Evolutionary conservation across 2,888 invertebrate genomes (phyloP).

Genomic region (Danaus chrysippus): DNA sequence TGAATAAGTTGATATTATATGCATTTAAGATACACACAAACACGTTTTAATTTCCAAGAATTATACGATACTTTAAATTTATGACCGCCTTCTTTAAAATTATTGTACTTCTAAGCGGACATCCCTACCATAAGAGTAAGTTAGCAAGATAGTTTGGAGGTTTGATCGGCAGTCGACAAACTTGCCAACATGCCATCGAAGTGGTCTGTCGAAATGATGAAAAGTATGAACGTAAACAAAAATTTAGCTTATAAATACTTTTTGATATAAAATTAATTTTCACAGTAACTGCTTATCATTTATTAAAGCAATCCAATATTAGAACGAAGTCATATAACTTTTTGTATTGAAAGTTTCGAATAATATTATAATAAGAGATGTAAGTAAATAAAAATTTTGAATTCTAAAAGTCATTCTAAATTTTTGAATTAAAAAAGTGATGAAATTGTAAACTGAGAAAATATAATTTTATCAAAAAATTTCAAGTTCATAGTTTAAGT

Average conservation of each 20-base stretch:
- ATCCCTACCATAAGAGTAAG: slow-evolving; percentile 29
- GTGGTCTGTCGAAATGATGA: slow-evolving; percentile 28
- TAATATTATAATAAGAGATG: no score
- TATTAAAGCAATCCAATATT: no score
- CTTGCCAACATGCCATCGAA: slow-evolving; percentile 41
- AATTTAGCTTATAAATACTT: slow-evolving; percentile 7
- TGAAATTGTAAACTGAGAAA: neutral
- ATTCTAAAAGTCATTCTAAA: no score
- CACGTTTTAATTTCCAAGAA: no score
- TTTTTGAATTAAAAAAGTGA: no score
- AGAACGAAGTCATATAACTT: no score
- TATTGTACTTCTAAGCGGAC: slow-evolving; percentile 15
- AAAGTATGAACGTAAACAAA: slow-evolving; percentile 23
- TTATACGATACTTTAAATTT: neutral
- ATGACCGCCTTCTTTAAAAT: slow-evolving; percentile 2
- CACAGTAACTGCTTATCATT: neutral
- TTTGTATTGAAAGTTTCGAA: no score
- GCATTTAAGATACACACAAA: no score
- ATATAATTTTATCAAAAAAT: neutral
- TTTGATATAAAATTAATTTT: neutral
- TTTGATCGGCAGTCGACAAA: slow-evolving; percentile 47
- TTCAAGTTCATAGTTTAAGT: slow-evolving; percentile 31
- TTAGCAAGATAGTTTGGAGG: slow-evolving; percentile 37
- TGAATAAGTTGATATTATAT: no score
- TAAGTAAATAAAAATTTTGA: no score